Conservation (phyloP, 2,113 vertebrate genomes). For the Noturus placidus region DNA sequence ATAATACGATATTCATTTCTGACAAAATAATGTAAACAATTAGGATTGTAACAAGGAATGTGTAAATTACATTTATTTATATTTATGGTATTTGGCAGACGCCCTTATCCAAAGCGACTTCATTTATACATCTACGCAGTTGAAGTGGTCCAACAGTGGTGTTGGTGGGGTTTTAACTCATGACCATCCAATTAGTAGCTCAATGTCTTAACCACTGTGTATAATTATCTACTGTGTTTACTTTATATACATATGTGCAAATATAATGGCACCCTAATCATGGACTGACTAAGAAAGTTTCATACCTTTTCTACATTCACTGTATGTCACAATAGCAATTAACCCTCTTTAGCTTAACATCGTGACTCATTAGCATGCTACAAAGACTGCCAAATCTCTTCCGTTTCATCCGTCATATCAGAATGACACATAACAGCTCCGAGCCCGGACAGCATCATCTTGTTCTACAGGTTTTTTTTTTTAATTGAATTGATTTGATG, state of each 20-base stretch:
- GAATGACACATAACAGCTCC: neutral
- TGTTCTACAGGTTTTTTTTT: neutral
- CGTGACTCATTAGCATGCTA: conserved; percentile 4
- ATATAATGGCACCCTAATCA: neutral
- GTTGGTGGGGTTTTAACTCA: no score
- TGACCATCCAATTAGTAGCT: no score
- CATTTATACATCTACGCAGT: no score
- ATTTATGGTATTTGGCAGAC: no score
- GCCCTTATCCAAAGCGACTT: no score
- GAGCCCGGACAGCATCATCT: neutral
- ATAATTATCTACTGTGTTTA: neutral
- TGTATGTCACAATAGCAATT: neutral
- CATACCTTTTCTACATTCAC: neutral
- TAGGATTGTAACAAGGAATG: neutral
- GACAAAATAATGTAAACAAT: no score
- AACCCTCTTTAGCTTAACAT: conserved; percentile 1
- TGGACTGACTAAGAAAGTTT: neutral
- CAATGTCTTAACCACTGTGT: no score
- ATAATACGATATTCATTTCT: no score
- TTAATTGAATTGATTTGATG: neutral
- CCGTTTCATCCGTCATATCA: neutral
- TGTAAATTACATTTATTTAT: neutral
- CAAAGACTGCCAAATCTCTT: neutral
- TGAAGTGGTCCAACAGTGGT: no score
- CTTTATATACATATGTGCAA: neutral